A percentile compares a stretch with the other conserved stretches of the same genome.
Conservation (phyloP, 2,113 vertebrate genomes). For the Lophotis ruficrista region DNA sequence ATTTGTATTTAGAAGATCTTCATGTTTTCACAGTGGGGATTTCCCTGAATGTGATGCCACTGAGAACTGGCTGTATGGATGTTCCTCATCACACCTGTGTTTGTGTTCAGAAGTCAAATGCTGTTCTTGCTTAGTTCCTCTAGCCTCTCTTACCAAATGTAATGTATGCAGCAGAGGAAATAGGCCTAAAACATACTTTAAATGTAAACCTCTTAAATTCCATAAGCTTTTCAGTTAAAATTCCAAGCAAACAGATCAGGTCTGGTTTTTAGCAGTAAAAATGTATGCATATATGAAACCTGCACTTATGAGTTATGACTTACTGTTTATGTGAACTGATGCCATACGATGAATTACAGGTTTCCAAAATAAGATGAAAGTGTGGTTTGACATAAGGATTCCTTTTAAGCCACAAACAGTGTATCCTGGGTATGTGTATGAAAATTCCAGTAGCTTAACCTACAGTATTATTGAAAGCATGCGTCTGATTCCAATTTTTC, state of each 20-base stretch:
- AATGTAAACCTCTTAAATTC: not conserved
- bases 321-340: not conserved
- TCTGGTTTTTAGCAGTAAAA: not conserved
- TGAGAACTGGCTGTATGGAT: not conserved
- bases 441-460: not conserved
- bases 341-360: not conserved
- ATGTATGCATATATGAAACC: not conserved
- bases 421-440: not conserved
- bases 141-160: not conserved
- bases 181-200: not conserved
- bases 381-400: not conserved
- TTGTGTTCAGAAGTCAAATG: not conserved
- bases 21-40: rapidly evolving
- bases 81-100: not conserved
- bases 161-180: not conserved
- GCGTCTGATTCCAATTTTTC: not conserved
- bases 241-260: not conserved
- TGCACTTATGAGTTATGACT: not conserved
- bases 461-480: not conserved
- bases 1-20: not conserved
- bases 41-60: not conserved
- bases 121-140: not conserved
- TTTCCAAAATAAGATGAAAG: not conserved
- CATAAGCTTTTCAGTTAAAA: not conserved
- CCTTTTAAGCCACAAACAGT: not conserved